Evolutionary conservation across 2,888 invertebrate genomes (phyloP).

Genomic region (Folsomia manolachei): DNA sequence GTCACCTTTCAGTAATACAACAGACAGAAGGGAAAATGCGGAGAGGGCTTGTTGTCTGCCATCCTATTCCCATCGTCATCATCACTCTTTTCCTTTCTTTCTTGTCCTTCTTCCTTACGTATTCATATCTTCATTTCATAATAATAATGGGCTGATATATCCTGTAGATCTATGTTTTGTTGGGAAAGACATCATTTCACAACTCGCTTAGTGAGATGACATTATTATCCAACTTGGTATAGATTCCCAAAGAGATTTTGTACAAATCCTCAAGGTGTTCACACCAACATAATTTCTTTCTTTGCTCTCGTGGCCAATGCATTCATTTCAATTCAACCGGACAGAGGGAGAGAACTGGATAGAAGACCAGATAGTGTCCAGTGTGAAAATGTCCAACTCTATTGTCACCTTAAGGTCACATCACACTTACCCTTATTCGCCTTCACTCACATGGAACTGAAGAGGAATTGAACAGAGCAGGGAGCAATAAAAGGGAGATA

Average conservation of each 20-base stretch:
- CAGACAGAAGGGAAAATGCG: not conserved
- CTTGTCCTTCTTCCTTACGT: not conserved
- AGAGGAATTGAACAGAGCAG: not conserved
- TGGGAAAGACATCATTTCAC: too few species aligned
- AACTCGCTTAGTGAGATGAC: not conserved
- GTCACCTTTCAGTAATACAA: not conserved
- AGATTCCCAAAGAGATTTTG: not conserved
- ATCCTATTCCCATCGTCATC: conserved; percentile 19
- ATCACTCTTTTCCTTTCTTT: conserved; percentile 13
- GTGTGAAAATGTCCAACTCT: conserved; percentile 1
- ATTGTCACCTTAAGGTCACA: conserved; percentile 8
- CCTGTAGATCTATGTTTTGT: not conserved
- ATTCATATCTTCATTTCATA: conserved; percentile 1
- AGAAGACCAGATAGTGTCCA: not conserved
- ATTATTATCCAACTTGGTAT: not conserved
- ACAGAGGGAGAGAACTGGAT: not conserved
- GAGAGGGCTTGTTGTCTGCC: conserved; percentile 5
- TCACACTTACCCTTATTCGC: conserved; percentile 7
- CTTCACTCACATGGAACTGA: too few species aligned
- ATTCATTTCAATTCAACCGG: not conserved
- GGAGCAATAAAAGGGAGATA: conserved; percentile 14
- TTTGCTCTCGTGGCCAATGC: not conserved
- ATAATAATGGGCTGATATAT: not conserved
- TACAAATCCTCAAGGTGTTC: conserved; percentile 10
- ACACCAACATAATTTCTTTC: not conserved